Percentiles rank a stretch among this genome's conserved stretches.
These are phyloP conservation scores for Girardia tigrina DNA, from an alignment of 2,888 invertebrate genomes.

Conservation along the genomic window DNA sequence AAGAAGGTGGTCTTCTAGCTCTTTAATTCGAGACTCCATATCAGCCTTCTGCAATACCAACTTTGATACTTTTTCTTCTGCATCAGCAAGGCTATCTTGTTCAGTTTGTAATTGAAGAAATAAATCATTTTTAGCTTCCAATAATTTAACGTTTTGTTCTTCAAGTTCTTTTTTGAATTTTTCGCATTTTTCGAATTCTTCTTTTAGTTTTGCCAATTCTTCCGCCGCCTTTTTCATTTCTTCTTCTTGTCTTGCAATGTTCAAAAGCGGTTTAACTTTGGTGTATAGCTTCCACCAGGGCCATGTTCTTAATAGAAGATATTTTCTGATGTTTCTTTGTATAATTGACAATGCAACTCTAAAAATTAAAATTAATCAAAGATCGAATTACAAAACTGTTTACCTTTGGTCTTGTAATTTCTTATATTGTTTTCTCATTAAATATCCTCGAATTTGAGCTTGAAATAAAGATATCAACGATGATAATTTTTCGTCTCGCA, in stretches of 20 bases:
- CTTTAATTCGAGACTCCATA: conserved; percentile 80
- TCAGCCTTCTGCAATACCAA: conserved; percentile 82
- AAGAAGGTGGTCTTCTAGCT: conserved; percentile 85
- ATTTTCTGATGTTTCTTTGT: conserved; percentile 95
- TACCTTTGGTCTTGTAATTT: conserved; percentile 89
- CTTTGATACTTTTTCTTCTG: conserved; percentile 82
- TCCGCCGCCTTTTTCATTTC: conserved; percentile 89
- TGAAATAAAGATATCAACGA: conserved; percentile 84
- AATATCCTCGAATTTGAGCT: conserved; percentile 79
- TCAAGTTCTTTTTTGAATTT: conserved; percentile 92
- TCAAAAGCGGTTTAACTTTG: conserved; percentile 96
- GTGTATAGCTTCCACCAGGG: conserved; percentile 99
- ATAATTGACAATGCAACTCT: conserved; percentile 73
- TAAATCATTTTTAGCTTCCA: conserved; percentile 82
- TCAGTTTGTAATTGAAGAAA: conserved; percentile 77
- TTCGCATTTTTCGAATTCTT: conserved; percentile 80
- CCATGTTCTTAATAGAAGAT: conserved; percentile 96
- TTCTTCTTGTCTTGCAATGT: conserved; percentile 94
- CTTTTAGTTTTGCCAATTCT: conserved; percentile 83
- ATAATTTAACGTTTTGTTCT: conserved; percentile 73
- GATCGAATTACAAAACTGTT: too few species aligned
- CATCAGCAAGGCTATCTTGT: conserved; percentile 75
- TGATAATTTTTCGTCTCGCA: conserved; percentile 90
- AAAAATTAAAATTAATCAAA: too few species aligned
- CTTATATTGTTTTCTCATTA: conserved; percentile 66